phyloP scores from a whole-genome alignment of 2,888 invertebrate species.

The Phoenoteleia sp. region DNA sequence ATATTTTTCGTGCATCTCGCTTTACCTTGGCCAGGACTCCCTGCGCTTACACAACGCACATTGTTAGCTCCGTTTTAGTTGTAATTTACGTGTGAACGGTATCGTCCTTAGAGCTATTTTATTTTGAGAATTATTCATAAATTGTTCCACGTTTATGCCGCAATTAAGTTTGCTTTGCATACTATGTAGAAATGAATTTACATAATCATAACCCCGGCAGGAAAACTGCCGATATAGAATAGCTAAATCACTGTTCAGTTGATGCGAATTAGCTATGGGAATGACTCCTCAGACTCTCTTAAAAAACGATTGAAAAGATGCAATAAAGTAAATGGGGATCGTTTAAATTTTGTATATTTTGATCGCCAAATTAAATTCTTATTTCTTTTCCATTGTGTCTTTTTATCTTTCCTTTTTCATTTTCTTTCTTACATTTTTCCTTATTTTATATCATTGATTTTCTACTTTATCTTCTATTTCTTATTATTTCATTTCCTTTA shows the following conservation, averaged over 20 bases:
- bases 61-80: conserved; percentile 6
- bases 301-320: background rate
- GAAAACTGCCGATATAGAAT: background rate
- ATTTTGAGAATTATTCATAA: conserved; percentile 5
- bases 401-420: too few relatives aligned
- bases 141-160: background rate
- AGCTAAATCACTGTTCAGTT: background rate
- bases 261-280: background rate
- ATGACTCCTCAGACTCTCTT: background rate
- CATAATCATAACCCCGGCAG: conserved; percentile 9
- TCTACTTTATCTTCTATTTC: too few relatives aligned
- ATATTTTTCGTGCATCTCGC: conserved; percentile 53
- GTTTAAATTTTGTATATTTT: too few relatives aligned
- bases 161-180: conserved; percentile 33
- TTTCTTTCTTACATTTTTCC: too few relatives aligned
- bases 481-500: too few relatives aligned
- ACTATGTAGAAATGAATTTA: conserved; percentile 16
- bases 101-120: background rate
- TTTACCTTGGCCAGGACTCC: conserved; percentile 3
- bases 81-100: conserved; percentile 1
- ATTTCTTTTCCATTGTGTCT: too few relatives aligned
- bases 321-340: background rate
- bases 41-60: conserved; percentile 27
- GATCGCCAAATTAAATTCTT: too few relatives aligned
- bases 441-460: too few relatives aligned